phyloP scores from a whole-genome alignment of 2,888 invertebrate genomes.

The Escarpia spicata region DNA sequence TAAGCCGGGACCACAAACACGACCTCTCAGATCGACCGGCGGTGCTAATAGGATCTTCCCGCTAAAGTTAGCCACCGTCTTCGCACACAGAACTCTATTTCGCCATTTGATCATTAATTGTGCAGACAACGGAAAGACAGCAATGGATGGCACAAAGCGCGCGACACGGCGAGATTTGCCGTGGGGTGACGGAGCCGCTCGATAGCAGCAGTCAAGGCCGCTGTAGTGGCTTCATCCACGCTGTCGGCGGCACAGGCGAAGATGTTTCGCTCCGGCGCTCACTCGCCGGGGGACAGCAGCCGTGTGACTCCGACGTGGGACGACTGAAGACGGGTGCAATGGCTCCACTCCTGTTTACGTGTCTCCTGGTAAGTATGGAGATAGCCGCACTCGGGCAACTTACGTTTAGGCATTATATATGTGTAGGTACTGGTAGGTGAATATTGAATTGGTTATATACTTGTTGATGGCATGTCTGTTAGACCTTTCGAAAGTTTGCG shows the following conservation, averaged over 20 bases:
- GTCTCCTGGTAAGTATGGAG: background rate
- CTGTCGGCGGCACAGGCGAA: background rate
- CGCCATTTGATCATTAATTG: background rate
- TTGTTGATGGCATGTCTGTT: no score
- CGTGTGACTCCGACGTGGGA: background rate
- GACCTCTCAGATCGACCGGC: background rate
- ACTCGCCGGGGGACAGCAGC: background rate
- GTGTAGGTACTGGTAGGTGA: no score
- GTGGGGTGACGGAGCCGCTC: background rate
- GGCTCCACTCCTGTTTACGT: background rate
- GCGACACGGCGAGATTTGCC: background rate
- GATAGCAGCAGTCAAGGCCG: background rate
- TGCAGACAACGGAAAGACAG: background rate
- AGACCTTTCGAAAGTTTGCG: background rate
- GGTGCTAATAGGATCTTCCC: background rate
- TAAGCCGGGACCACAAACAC: background rate
- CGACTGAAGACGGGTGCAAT: background rate
- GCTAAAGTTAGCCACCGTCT: background rate
- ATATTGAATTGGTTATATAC: no score
- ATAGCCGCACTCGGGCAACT: background rate
- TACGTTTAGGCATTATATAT: background rate
- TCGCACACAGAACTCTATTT: background rate
- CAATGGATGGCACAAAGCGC: background rate
- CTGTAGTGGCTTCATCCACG: background rate
- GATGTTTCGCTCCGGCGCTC: background rate